phyloP scores from a whole-genome alignment of 2,797 vertebrate species.

The Hemibagrus guttatus region DNA sequence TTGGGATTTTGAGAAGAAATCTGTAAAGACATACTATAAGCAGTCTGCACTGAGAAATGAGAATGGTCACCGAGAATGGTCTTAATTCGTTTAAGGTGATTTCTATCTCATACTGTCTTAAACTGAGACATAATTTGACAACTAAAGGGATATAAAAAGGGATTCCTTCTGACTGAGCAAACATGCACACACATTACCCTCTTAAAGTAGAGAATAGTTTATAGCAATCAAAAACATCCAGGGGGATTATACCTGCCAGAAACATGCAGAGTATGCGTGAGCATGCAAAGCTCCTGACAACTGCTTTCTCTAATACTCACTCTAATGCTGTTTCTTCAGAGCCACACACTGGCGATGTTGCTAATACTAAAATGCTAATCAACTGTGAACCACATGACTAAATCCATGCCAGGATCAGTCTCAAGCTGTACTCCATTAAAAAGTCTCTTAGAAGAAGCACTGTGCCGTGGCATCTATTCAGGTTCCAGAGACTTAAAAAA shows the following conservation, averaged over 20 bases:
- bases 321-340: neutral
- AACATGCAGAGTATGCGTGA: neutral
- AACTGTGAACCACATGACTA: neutral
- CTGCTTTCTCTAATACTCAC: constrained; percentile 4
- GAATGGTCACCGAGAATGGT: too few relatives aligned
- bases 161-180: neutral
- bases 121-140: neutral
- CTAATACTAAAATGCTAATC: constrained; percentile 18
- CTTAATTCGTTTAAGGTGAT: neutral
- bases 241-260: neutral
- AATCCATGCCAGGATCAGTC: constrained; percentile 18
- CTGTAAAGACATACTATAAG: neutral
- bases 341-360: neutral
- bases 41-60: neutral
- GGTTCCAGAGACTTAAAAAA: neutral
- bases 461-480: neutral
- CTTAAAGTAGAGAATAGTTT: neutral
- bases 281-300: neutral
- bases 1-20: neutral
- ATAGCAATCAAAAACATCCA: neutral
- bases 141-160: neutral
- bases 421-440: constrained; percentile 5
- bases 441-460: neutral
- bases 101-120: neutral
- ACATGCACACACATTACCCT: neutral